These are phyloP conservation scores for Scrobipalpa costella DNA, from an alignment of 2,888 invertebrate genomes.

Conservation along the genomic window DNA sequence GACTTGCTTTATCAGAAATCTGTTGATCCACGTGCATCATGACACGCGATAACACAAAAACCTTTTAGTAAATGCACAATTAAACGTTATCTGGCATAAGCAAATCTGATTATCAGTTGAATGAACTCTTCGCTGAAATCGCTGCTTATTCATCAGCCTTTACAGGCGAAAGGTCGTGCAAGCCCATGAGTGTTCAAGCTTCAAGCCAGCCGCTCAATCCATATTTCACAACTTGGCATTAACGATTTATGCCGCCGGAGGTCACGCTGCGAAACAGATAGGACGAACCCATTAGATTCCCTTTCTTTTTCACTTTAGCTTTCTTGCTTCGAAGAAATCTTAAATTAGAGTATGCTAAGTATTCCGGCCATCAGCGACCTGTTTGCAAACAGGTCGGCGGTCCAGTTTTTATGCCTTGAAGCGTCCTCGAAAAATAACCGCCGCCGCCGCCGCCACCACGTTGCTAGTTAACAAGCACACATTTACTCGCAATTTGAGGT, in stretches of 20 bases:
- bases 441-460: constrained; percentile 53
- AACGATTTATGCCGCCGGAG: constrained; percentile 41
- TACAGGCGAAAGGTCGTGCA: constrained; percentile 33
- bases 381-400: constrained; percentile 59
- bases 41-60: constrained; percentile 28
- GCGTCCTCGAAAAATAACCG: constrained; percentile 77
- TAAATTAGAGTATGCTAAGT: constrained; percentile 16
- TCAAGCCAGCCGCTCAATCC: constrained; percentile 39
- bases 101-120: neutral
- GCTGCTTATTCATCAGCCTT: constrained; percentile 16
- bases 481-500: constrained; percentile 17
- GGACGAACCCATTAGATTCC: constrained; percentile 35
- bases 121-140: constrained; percentile 21
- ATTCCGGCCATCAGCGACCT: constrained; percentile 27
- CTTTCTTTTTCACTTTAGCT: constrained; percentile 37
- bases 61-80: constrained; percentile 25
- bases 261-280: constrained; percentile 44
- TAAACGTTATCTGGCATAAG: constrained; percentile 1
- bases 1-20: constrained; percentile 29
- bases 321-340: constrained; percentile 23
- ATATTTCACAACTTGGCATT: constrained; percentile 48
- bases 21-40: constrained; percentile 24
- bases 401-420: constrained; percentile 61
- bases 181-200: constrained; percentile 39
- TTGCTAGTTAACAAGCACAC: constrained; percentile 21